These are phyloP conservation scores for Antheraea pernyi DNA, from an alignment of 1,140 invertebrate species.

Conservation along the genomic window DNA sequence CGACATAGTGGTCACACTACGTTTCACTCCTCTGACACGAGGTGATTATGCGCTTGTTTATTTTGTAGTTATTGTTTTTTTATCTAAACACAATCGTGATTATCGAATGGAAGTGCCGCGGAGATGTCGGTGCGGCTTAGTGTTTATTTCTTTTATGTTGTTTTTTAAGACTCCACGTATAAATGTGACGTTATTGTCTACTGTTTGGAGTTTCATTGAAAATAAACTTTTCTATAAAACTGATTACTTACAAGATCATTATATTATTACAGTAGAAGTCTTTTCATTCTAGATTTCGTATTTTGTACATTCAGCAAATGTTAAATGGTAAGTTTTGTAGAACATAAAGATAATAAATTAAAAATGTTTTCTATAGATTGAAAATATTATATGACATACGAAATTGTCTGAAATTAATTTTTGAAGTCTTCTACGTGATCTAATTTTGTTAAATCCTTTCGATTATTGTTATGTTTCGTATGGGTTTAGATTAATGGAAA, in stretches of 20 bases:
- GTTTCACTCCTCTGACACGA: constrained; percentile 58
- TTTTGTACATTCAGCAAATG: too few species aligned
- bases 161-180: not conserved
- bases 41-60: constrained; percentile 73
- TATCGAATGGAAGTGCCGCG: constrained; percentile 50
- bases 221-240: not conserved
- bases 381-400: too few species aligned
- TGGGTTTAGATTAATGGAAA: too few species aligned
- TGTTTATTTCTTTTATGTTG: not conserved
- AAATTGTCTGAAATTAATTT: too few species aligned
- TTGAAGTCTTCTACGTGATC: too few species aligned
- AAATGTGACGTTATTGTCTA: not conserved
- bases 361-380: too few species aligned
- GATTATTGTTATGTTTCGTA: too few species aligned
- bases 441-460: too few species aligned
- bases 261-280: too few species aligned
- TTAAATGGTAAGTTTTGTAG: too few species aligned
- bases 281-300: too few species aligned
- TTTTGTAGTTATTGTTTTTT: constrained; percentile 75
- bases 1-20: constrained; percentile 26
- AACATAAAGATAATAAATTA: too few species aligned
- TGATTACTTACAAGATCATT: not conserved
- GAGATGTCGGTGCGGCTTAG: constrained; percentile 38
- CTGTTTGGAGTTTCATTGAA: not conserved
- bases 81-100: constrained; percentile 77